phyloP scores from a whole-genome alignment of 2,113 vertebrate genomes.

The Xenopus tropicalis region UCB_Xtro_10.0 CM004448.2:67385501-67386000 shows the following conservation, averaged over 20 bases:
- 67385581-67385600: conserved; percentile 65
- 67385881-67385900: not conserved
- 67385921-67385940: too few relatives aligned
- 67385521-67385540: conserved; percentile 70
- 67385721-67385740: not conserved
- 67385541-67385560: conserved; percentile 70
- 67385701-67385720: not conserved
- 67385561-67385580: conserved; percentile 69
- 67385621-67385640: conserved; percentile 47
- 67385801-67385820: too few relatives aligned
- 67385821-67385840: too few relatives aligned
- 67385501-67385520: conserved; percentile 75
- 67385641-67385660: not conserved
- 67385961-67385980: too few relatives aligned
- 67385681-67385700: not conserved
- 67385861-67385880: not conserved
- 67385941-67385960: too few relatives aligned
- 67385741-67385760: not conserved
- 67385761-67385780: not conserved
- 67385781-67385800: not conserved
- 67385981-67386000: too few relatives aligned
- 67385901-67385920: too few relatives aligned
- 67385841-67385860: not conserved
- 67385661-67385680: not conserved
- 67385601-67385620: conserved; percentile 64